Evolutionary conservation across 2,113 vertebrate species (phyloP), one percentile per base, ranked within the genome.

Genomic region (Cyanocitta stelleri): DNA sequence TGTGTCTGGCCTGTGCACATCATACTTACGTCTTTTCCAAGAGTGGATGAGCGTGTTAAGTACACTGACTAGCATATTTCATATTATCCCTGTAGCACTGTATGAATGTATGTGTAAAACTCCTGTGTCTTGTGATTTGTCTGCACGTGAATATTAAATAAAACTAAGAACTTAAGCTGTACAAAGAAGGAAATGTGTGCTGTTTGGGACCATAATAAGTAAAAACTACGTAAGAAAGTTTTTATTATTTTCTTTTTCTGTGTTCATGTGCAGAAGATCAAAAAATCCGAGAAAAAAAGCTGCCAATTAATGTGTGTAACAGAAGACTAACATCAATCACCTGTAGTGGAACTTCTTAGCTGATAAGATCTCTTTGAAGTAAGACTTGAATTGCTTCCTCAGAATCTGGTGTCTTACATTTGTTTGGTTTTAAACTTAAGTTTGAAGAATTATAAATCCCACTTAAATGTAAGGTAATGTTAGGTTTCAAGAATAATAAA

Each of bases 291-390:
- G 46, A 26, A 52, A 74, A 90, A 90, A 51, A 17, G 0, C 29
- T 58, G 13, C 37, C 39, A 35, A 9, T 44, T 93, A 67, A 19
- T 64, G 22, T 61, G 43, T 58, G 35, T 74, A 84, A n/a, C 16
- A 8, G 37, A 54, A 85, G 52, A 9, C 1, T 86, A 54, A 33
- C 54, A 69, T 91, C 54, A 37, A 3, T 87, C 37, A 73, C n/a
- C 26, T 75, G 9, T 61, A 82, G 29, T 79, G 37, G 68, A 85
- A 82, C 29, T 56, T 78, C 37, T 79, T 64, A 13, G n/a, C 82
- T 71, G 78, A 69, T 80, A 79, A 93, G 32, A 51, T 77, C 46
- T 74, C 82, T 91, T 85, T 90, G 78, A 96, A 85, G 82, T 72
- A 41, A 48, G 46, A 79, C 30, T 64, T 76, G 16, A 84, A 64